Evolutionary conservation across 2,113 vertebrate species (phyloP).

Genomic region (Vicugna pacos): DNA sequence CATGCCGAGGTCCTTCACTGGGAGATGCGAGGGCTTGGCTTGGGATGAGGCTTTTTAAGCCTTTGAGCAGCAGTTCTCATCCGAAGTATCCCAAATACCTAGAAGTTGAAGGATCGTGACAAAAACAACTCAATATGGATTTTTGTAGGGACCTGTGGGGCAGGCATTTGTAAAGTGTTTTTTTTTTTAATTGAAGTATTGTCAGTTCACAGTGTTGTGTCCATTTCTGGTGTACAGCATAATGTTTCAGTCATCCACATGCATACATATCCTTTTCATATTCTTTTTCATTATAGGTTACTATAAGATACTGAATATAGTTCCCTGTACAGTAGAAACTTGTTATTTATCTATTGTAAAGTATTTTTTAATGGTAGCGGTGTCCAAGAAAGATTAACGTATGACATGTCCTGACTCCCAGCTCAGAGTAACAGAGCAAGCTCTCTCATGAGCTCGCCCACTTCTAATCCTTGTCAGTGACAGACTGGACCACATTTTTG

Average conservation of each 20-base stretch:
- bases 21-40: neutral
- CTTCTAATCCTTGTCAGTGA: neutral
- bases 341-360: neutral
- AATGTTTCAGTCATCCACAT: too few species aligned
- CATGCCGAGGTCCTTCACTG: fast-evolving
- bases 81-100: neutral
- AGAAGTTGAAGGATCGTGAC: neutral
- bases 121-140: neutral
- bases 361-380: neutral
- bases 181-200: neutral
- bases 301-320: too few species aligned
- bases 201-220: too few species aligned
- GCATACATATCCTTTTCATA: too few species aligned
- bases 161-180: neutral
- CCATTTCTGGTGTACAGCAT: too few species aligned
- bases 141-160: neutral
- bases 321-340: too few species aligned
- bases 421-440: neutral
- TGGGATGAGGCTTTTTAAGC: neutral
- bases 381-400: neutral
- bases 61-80: neutral
- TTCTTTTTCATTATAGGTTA: too few species aligned
- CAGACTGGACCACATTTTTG: neutral
- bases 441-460: neutral
- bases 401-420: neutral